These are phyloP conservation scores for Andricus quercusramuli DNA, from an alignment of 2,888 invertebrate genomes.

Conservation along the genomic window DNA sequence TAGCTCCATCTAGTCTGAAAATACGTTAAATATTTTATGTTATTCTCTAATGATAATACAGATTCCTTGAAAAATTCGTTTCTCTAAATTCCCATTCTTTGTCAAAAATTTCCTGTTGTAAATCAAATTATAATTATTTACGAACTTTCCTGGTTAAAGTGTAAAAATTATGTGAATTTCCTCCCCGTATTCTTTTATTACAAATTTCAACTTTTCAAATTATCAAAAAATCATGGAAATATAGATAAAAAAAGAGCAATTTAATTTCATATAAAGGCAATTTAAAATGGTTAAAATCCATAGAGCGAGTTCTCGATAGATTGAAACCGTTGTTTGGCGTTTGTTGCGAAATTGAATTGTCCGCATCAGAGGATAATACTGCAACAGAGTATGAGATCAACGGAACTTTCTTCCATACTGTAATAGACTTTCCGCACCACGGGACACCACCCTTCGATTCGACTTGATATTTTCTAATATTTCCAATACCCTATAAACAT, in stretches of 20 bases:
- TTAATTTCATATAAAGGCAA: constrained; percentile 6
- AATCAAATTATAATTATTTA: no score
- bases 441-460: constrained; percentile 26
- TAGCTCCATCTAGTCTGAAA: no score
- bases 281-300: constrained; percentile 23
- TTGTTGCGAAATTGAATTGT: constrained; percentile 33
- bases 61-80: no score
- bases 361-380: constrained; percentile 35
- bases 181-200: no score
- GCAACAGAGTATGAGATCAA: constrained; percentile 37
- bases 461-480: constrained; percentile 26
- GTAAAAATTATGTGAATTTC: no score
- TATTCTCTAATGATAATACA: no score
- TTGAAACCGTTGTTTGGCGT: constrained; percentile 25
- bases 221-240: background rate
- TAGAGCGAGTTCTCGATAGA: constrained; percentile 16
- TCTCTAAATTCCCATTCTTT: no score
- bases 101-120: no score
- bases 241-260: background rate
- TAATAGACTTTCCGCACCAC: constrained; percentile 33
- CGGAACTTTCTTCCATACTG: constrained; percentile 27
- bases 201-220: no score
- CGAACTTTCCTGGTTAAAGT: no score
- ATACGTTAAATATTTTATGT: no score
- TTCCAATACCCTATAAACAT: constrained; percentile 20